Conservation (phyloP, 1,140 invertebrate species). For the Venustaconcha ellipsiformis region DNA sequence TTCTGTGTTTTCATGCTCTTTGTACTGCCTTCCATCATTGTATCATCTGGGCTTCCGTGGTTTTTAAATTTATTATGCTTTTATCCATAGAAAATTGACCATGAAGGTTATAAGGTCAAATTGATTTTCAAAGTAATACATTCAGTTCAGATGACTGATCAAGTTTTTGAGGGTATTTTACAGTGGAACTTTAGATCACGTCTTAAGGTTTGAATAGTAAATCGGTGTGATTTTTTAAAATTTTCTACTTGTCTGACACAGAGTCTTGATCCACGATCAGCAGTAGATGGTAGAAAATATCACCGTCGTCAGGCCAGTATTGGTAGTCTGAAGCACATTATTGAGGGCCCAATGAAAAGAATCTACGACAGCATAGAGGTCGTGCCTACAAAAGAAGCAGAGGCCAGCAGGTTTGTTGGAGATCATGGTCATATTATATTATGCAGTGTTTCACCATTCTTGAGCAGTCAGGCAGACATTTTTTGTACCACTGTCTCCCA, state of each 20-base stretch:
- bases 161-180: neutral
- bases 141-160: neutral
- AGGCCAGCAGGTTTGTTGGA: constrained; percentile 70
- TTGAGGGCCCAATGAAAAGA: constrained; percentile 62
- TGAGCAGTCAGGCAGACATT: too few relatives aligned
- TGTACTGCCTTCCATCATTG: too few relatives aligned
- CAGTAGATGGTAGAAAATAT: constrained; percentile 49
- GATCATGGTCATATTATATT: neutral
- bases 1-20: too few relatives aligned
- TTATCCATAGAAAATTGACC: too few relatives aligned
- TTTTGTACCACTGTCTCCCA: neutral
- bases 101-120: too few relatives aligned
- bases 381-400: constrained; percentile 69
- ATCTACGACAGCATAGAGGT: constrained; percentile 64
- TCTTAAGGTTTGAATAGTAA: too few relatives aligned
- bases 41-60: too few relatives aligned
- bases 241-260: constrained; percentile 36
- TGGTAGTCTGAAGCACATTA: constrained; percentile 56
- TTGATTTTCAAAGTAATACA: neutral
- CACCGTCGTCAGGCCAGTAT: constrained; percentile 53
- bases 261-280: constrained; percentile 60
- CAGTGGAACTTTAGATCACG: neutral
- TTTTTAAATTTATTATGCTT: too few relatives aligned
- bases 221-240: too few relatives aligned
- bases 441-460: neutral